Base-by-base conservation (phyloP, 1,140 invertebrate genomes). In the Drosophila takahashii region DNA sequence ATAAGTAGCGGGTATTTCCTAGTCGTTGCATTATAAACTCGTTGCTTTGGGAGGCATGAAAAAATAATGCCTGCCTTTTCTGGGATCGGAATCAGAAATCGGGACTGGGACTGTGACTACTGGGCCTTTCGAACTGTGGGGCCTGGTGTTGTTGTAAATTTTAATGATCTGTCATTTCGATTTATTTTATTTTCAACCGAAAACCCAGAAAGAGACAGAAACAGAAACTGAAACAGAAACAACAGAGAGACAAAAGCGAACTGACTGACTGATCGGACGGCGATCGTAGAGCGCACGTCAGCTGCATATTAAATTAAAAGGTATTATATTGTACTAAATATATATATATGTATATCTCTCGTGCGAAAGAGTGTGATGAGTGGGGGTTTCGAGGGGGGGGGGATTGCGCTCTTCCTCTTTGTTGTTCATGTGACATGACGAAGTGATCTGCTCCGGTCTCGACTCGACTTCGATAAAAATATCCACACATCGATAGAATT, bases 121-220 rank as follows among this genome's bases (percentile, higher is more conserved):
- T 47, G 45, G 45, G 13, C 10, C 22, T 18, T 29, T 32, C 22
- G 22, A 32, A 13, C 44, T 57, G 27, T 44, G 39, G 48, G 41
- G 52, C 47, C 45, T 58, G 74, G 50, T 53, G 83, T 87, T 86
- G 79, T 83, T 87, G 84, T 87, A 87, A 89, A 87, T 90, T 90
- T 90, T 90, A 90, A 90, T 85, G 89, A 90, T 90, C 89, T 90
- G 89, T 90, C 89, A 90, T 90, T 90, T 90, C 89, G 89, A 90
- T 90, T 90, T 90, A 90, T 90, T 91, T 86, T 87, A 87, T 90
- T 87, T 89, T 87, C 67, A 70, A 71, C 67, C 84, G 76, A 87
- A 81, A 73, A 60, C 52, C 42, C 76, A 54, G 57, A 76, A 61
- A 77, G 64, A 81, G 44, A 57, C 51, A 80, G 61, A 56, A 37